Evolutionary conservation across 2,797 vertebrate species (phyloP).

Genomic region (Crocidura indochinensis): DNA sequence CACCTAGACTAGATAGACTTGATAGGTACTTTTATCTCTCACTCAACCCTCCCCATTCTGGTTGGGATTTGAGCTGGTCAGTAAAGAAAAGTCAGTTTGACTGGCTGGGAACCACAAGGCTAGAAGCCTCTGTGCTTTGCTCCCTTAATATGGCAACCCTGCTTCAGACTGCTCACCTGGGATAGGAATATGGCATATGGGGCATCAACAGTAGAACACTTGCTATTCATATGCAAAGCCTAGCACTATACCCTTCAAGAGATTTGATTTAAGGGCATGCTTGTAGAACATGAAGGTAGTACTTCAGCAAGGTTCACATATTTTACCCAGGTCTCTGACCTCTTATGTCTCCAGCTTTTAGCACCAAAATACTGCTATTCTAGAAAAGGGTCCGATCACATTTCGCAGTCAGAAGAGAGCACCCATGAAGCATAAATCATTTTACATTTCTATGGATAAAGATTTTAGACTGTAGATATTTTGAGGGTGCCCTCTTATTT

Average conservation of each 20-base stretch:
- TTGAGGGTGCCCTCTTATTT: background rate
- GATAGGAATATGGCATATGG: too few relatives aligned
- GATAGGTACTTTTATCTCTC: too few relatives aligned
- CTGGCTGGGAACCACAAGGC: too few relatives aligned
- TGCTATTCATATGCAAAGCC: too few relatives aligned
- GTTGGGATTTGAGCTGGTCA: too few relatives aligned
- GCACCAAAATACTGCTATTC: background rate
- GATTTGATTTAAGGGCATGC: background rate
- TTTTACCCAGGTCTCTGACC: background rate
- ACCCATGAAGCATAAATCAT: background rate
- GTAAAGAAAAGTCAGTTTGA: too few relatives aligned
- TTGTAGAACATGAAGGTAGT: background rate
- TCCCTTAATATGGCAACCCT: too few relatives aligned
- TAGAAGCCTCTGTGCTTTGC: too few relatives aligned
- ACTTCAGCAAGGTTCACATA: background rate
- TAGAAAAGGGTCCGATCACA: background rate
- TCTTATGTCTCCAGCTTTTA: conserved; percentile 24
- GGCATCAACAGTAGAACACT: too few relatives aligned
- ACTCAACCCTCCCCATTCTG: too few relatives aligned
- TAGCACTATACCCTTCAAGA: background rate
- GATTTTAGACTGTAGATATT: background rate
- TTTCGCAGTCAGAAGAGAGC: conserved; percentile 8
- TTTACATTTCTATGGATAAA: background rate
- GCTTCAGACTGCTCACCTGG: too few relatives aligned
- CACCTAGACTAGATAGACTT: too few relatives aligned